These are phyloP conservation scores for Drosophila kuntzei DNA, from an alignment of 2,888 invertebrate genomes.

Conservation along the genomic window DNA sequence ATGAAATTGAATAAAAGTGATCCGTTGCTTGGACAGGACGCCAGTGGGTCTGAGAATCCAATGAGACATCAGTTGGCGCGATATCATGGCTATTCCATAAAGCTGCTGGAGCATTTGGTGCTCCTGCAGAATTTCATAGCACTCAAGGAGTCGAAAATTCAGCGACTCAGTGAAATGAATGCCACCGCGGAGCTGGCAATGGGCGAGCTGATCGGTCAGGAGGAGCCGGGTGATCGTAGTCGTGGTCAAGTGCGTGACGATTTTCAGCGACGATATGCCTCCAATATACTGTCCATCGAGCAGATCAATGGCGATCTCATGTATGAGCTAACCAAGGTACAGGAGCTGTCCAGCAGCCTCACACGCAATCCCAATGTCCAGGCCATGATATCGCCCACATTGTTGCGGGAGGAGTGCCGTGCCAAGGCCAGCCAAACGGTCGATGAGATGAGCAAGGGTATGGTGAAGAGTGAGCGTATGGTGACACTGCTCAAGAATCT, in stretches of 20 bases:
- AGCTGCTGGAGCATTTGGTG: conserved; percentile 94
- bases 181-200: conserved; percentile 93
- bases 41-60: conserved; percentile 84
- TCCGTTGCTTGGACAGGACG: conserved; percentile 88
- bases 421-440: conserved; percentile 94
- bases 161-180: conserved; percentile 93
- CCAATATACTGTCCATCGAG: conserved; percentile 94
- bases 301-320: conserved; percentile 95
- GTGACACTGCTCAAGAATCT: conserved; percentile 93
- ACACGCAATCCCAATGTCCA: conserved; percentile 94
- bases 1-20: conserved; percentile 88
- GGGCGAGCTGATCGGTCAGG: conserved; percentile 40
- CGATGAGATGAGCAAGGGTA: conserved; percentile 89
- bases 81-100: conserved; percentile 93
- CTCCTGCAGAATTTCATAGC: conserved; percentile 93
- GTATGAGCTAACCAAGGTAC: conserved; percentile 93
- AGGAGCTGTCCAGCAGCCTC: conserved; percentile 93
- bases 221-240: conserved; percentile 43
- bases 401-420: conserved; percentile 93
- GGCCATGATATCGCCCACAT: conserved; percentile 95
- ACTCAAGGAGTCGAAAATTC: conserved; percentile 92
- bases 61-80: conserved; percentile 85
- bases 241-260: conserved; percentile 87
- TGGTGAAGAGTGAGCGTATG: conserved; percentile 88
- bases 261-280: conserved; percentile 96